phyloP scores from a whole-genome alignment of 2,113 vertebrate genomes.

The Nasalis larvatus region DNA sequence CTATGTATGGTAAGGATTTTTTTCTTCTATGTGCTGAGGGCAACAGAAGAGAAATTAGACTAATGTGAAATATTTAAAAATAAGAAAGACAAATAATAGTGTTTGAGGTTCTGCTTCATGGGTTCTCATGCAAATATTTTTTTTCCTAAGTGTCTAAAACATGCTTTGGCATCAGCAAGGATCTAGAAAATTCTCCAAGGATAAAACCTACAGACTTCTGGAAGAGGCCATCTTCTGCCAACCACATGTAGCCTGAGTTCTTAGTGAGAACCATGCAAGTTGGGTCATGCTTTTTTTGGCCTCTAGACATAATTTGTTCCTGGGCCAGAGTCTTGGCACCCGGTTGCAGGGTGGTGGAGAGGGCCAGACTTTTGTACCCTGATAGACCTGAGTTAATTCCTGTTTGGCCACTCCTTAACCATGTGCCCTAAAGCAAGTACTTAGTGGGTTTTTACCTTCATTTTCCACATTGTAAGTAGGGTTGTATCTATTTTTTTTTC shows the following conservation, averaged over 20 bases:
- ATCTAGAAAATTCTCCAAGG: background rate
- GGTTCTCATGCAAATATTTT: background rate
- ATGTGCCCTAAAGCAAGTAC: background rate
- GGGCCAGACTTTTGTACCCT: background rate
- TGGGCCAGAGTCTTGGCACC: conserved; percentile 40
- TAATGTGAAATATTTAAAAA: background rate
- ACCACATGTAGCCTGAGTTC: background rate
- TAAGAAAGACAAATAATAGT: background rate
- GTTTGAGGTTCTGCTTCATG: background rate
- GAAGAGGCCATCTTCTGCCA: background rate
- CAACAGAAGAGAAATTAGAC: background rate
- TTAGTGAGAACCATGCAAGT: background rate
- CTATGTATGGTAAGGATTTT: background rate
- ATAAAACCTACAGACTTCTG: background rate
- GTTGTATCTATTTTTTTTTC: background rate
- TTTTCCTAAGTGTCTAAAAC: background rate
- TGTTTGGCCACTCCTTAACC: background rate
- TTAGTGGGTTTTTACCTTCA: background rate
- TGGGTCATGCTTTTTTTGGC: conserved; percentile 28
- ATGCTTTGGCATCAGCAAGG: background rate
- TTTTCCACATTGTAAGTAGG: background rate
- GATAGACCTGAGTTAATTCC: background rate
- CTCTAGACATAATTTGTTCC: conserved; percentile 16
- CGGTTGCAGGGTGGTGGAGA: background rate
- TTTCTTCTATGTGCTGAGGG: background rate